phyloP scores from a whole-genome alignment of 1,140 invertebrate species.

The Zaprionus capensis region DNA sequence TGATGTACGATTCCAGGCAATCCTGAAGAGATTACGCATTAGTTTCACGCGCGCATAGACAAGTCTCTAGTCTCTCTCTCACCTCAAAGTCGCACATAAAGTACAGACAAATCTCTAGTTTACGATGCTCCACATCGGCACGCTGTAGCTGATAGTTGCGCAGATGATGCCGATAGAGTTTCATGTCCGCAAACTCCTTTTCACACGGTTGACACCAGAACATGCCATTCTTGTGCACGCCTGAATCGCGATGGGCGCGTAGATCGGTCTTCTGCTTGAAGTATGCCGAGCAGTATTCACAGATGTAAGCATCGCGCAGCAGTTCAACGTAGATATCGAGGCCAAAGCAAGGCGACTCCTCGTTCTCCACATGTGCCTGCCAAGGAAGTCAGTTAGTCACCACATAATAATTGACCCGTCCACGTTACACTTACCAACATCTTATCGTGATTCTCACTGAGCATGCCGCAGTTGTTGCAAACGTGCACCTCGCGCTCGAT shows the following conservation, averaged over 20 bases:
- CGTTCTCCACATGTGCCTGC: constrained; percentile 26
- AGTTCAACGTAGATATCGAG: constrained; percentile 47
- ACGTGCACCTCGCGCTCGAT: constrained; percentile 55
- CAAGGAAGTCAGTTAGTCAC: background rate
- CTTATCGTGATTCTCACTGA: constrained; percentile 46
- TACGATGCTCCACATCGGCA: constrained; percentile 48
- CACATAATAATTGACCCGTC: background rate
- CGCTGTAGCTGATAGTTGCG: constrained; percentile 62
- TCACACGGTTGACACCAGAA: constrained; percentile 64
- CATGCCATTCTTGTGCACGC: constrained; percentile 56
- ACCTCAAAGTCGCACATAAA: constrained; percentile 74
- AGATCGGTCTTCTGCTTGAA: constrained; percentile 59
- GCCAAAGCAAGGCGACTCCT: constrained; percentile 39
- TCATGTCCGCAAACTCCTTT: constrained; percentile 62
- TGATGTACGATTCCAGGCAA: constrained; percentile 59
- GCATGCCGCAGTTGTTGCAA: constrained; percentile 64
- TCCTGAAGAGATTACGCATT: constrained; percentile 32
- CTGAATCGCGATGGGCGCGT: constrained; percentile 59
- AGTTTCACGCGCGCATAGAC: background rate
- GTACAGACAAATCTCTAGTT: constrained; percentile 55
- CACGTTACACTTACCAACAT: constrained; percentile 35
- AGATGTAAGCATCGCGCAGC: constrained; percentile 58
- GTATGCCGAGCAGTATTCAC: constrained; percentile 69
- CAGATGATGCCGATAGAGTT: constrained; percentile 67
- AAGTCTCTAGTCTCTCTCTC: background rate